A percentile compares a stretch with the other conserved stretches of the same genome.
These are phyloP conservation scores for Gryllus longicercus DNA, from an alignment of 2,888 invertebrate genomes.

Conservation along the genomic window DNA sequence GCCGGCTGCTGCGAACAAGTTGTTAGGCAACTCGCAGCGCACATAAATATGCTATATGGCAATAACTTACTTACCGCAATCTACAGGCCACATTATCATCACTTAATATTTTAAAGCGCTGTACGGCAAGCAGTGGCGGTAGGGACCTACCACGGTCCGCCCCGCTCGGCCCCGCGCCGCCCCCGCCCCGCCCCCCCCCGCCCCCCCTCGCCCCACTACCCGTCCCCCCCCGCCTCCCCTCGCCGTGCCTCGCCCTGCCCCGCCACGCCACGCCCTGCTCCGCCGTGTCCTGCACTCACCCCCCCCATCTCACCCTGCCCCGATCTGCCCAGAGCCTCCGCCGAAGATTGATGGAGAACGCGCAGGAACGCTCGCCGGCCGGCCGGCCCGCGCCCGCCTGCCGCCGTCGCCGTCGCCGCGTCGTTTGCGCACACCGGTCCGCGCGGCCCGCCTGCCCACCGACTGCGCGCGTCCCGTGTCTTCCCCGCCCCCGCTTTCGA, in stretches of 20 bases:
- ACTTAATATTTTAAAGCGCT: constrained; percentile 2
- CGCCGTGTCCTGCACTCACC: neutral
- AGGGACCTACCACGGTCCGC: neutral
- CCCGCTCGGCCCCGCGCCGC: neutral
- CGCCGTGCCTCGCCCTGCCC: no score
- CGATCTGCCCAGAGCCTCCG: neutral
- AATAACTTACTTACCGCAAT: constrained; percentile 17
- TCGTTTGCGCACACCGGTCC: neutral
- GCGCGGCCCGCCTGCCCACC: neutral
- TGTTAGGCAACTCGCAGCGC: neutral
- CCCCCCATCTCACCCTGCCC: neutral
- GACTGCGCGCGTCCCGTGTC: neutral
- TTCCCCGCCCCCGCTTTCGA: no score
- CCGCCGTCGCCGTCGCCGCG: neutral
- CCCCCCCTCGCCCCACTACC: neutral
- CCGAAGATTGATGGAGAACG: constrained; percentile 17
- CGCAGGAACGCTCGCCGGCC: neutral
- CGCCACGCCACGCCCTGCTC: neutral
- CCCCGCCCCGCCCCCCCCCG: neutral
- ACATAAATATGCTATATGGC: constrained; percentile 6
- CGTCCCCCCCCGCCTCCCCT: neutral
- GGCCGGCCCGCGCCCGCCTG: neutral
- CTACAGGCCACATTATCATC: constrained; percentile 4
- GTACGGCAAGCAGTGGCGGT: neutral
- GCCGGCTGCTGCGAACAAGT: neutral